Evolutionary conservation across 2,888 invertebrate species (phyloP).

Genomic region (Caenorhabditis panamensis): DNA sequence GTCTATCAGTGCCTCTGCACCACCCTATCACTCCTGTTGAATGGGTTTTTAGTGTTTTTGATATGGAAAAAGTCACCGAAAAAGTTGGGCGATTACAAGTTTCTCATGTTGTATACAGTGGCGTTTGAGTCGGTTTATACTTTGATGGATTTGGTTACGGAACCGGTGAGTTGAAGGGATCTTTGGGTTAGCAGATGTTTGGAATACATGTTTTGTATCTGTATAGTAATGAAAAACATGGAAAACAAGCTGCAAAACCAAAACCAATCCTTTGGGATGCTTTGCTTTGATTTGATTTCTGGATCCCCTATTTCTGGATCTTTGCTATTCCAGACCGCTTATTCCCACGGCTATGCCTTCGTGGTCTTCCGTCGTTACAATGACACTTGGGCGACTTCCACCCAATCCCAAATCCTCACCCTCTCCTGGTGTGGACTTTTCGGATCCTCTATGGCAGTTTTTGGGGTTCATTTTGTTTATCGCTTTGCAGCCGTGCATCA

Average conservation of each 20-base stretch:
- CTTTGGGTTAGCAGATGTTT: no score
- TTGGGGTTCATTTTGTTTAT: constrained; percentile 40
- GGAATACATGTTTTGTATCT: background rate
- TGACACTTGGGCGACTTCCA: constrained; percentile 16
- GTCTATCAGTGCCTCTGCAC: constrained; percentile 31
- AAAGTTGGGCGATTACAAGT: constrained; percentile 40
- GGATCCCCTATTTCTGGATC: no score
- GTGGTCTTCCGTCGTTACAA: constrained; percentile 36
- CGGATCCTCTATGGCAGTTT: constrained; percentile 41
- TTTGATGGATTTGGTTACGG: constrained; percentile 27
- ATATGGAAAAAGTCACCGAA: constrained; percentile 35
- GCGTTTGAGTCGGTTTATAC: constrained; percentile 40
- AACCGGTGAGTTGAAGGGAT: constrained; percentile 22
- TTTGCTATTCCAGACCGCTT: constrained; percentile 41
- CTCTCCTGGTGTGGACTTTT: constrained; percentile 32
- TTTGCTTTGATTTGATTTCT: no score
- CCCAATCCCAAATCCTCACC: constrained; percentile 16
- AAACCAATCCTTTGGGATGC: no score
- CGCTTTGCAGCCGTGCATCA: constrained; percentile 27
- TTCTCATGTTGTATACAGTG: constrained; percentile 36
- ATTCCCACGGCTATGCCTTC: constrained; percentile 34
- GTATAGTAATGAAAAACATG: background rate
- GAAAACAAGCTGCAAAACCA: no score
- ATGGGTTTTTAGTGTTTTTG: constrained; percentile 20
- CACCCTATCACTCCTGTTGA: constrained; percentile 2